A percentile compares a stretch with the other conserved stretches of the same genome.
Evolutionary conservation across 1,140 invertebrate species (phyloP).

Genomic region (Antheraea pernyi): DNA sequence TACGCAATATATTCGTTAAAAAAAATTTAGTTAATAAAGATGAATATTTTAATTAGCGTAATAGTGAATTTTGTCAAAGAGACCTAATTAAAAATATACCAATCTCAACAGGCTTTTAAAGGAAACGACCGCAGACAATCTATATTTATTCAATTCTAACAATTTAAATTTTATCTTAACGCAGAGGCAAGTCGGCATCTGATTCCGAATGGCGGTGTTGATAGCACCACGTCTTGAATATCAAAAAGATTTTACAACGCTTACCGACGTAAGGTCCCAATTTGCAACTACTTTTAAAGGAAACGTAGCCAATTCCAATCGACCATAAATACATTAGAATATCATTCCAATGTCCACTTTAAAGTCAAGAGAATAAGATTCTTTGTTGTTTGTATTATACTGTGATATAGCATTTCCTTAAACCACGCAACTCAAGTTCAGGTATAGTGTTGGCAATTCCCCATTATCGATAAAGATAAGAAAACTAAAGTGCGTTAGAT

Average conservation of each 20-base stretch:
- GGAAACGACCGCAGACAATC: slow-evolving; percentile 45
- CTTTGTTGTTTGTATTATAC: background rate
- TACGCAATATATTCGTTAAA: too few relatives aligned
- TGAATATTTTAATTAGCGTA: too few relatives aligned
- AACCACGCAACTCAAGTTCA: background rate
- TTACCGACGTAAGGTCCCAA: slow-evolving; percentile 52
- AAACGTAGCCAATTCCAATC: slow-evolving; percentile 41
- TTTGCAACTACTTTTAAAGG: slow-evolving; percentile 39
- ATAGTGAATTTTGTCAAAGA: background rate
- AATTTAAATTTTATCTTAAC: slow-evolving; percentile 67
- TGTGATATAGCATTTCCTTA: background rate
- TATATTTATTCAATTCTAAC: slow-evolving; percentile 61
- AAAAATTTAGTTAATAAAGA: too few relatives aligned
- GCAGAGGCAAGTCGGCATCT: slow-evolving; percentile 45
- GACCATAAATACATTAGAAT: slow-evolving; percentile 6
- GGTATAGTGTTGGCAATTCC: slow-evolving; percentile 50
- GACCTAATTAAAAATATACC: background rate
- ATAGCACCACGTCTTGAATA: slow-evolving; percentile 57
- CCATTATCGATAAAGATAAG: slow-evolving; percentile 66
- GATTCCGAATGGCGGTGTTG: slow-evolving; percentile 47
- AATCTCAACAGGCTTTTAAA: background rate
- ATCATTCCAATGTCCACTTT: background rate
- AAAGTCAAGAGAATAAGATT: background rate
- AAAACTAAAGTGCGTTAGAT: slow-evolving; percentile 46
- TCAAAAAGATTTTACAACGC: slow-evolving; percentile 40